Conservation (phyloP, 2,113 vertebrate genomes). For the Oplegnathus fasciatus region DNA sequence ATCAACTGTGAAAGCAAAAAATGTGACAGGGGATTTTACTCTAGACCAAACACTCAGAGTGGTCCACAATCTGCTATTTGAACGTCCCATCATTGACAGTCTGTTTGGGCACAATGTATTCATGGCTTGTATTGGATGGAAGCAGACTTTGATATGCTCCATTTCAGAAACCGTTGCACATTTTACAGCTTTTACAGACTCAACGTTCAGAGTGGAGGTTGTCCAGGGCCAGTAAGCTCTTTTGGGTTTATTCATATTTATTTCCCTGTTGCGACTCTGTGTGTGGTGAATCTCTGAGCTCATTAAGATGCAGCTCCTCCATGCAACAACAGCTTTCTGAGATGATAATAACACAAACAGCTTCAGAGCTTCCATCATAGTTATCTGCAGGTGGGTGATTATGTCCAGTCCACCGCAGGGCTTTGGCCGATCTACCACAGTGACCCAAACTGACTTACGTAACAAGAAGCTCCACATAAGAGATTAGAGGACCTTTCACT, state of each 20-base stretch:
- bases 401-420: slow-evolving; percentile 50
- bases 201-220: slow-evolving; percentile 25
- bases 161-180: slow-evolving; percentile 33
- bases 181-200: slow-evolving; percentile 55
- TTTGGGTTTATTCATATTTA: slow-evolving; percentile 69
- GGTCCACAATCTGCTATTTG: slow-evolving; percentile 6
- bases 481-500: slow-evolving; percentile 44
- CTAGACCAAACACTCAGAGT: not conserved
- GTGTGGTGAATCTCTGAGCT: slow-evolving; percentile 63
- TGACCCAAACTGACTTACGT: slow-evolving; percentile 48
- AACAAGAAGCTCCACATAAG: slow-evolving; percentile 22
- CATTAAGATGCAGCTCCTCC: slow-evolving; percentile 65
- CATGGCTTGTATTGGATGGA: slow-evolving; percentile 20
- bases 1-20: not conserved
- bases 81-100: slow-evolving; percentile 11
- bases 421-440: slow-evolving; percentile 45
- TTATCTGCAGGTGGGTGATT: slow-evolving; percentile 76
- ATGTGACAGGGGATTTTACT: not conserved
- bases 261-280: slow-evolving; percentile 64
- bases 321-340: slow-evolving; percentile 60
- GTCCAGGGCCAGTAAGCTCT: slow-evolving; percentile 41
- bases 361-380: slow-evolving; percentile 58
- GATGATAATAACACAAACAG: slow-evolving; percentile 71
- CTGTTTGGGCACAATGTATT: slow-evolving; percentile 19
- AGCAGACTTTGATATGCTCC: slow-evolving; percentile 21